Conservation (phyloP, 1,140 invertebrate species). For the Meloidogyne floridensis region DNA sequence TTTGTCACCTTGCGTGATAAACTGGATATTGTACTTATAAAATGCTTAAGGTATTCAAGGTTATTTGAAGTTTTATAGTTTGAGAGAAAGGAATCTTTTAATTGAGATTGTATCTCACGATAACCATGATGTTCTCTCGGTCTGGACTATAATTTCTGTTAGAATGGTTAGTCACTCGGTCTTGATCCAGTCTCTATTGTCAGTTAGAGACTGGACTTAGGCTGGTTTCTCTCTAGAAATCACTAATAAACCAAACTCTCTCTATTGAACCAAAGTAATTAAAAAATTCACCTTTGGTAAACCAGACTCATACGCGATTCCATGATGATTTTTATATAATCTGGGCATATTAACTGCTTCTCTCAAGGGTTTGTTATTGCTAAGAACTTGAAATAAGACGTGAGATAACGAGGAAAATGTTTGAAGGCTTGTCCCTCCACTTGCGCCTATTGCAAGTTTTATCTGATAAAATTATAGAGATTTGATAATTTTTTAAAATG, state of each 20-base stretch:
- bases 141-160: too few relatives aligned
- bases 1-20: too few relatives aligned
- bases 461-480: constrained; percentile 41
- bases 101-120: too few relatives aligned
- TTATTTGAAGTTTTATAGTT: background rate
- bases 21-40: too few relatives aligned
- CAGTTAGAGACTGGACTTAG: too few relatives aligned
- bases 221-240: too few relatives aligned
- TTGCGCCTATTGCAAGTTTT: constrained; percentile 78
- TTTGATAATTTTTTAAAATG: constrained; percentile 43
- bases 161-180: too few relatives aligned
- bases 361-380: constrained; percentile 82
- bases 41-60: background rate
- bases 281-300: constrained; percentile 71
- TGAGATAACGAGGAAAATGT: constrained; percentile 76
- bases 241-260: too few relatives aligned
- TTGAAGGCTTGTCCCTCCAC: constrained; percentile 85
- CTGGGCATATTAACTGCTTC: constrained; percentile 81
- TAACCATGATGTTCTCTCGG: too few relatives aligned
- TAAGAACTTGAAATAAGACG: constrained; percentile 78
- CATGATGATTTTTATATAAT: constrained; percentile 85
- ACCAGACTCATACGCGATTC: constrained; percentile 77
- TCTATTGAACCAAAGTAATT: background rate
- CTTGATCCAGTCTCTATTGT: too few relatives aligned
- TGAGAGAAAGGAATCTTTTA: background rate